phyloP scores from a whole-genome alignment of 2,888 invertebrate genomes.

The Alentia gelatinosa region DNA sequence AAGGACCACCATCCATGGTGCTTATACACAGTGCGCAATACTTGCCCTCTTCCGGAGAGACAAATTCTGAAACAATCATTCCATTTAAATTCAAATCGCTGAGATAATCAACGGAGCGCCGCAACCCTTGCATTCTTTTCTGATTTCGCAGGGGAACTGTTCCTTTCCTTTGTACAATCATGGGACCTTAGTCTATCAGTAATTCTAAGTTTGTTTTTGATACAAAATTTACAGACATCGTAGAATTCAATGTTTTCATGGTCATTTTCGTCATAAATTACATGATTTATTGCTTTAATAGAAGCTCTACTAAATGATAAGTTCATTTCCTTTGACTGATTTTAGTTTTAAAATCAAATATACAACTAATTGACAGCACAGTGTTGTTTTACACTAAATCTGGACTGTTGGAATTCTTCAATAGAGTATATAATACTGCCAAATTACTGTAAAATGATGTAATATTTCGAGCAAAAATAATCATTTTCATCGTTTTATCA shows the following conservation, averaged over 20 bases:
- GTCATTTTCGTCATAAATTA: too few species aligned
- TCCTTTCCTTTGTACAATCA: background rate
- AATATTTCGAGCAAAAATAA: background rate
- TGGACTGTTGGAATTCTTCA: background rate
- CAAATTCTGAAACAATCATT: constrained; percentile 47
- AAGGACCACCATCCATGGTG: background rate
- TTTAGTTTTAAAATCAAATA: background rate
- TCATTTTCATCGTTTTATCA: background rate
- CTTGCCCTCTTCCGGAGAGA: constrained; percentile 50
- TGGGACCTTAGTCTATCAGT: background rate
- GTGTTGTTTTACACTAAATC: background rate
- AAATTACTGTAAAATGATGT: background rate
- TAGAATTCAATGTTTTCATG: background rate
- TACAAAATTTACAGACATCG: constrained; percentile 2
- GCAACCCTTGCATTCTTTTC: background rate
- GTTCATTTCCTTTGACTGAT: background rate
- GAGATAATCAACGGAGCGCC: background rate
- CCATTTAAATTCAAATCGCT: constrained; percentile 12
- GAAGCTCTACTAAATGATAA: too few species aligned
- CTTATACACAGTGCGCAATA: constrained; percentile 48
- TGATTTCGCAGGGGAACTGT: background rate
- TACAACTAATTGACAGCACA: background rate
- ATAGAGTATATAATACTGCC: too few species aligned
- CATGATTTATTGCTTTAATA: too few species aligned
- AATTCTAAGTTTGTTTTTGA: background rate